Evolutionary conservation across 2,797 vertebrate species (phyloP), one percentile per base, ranked within the genome.

Genomic region (Sebastes vulpes): DNA sequence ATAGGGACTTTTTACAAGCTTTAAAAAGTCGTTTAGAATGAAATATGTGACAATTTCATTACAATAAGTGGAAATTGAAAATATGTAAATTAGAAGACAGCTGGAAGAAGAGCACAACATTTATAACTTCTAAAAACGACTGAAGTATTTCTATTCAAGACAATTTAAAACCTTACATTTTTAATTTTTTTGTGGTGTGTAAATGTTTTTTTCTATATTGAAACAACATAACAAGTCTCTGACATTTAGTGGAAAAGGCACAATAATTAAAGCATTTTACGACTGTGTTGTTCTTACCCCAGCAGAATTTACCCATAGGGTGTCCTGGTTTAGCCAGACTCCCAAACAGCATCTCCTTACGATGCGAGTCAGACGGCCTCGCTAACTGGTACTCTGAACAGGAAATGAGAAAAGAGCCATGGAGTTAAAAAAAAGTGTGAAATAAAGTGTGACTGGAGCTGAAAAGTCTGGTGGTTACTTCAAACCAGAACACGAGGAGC

Each of bases 301-400:
- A 99, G 93, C 96, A 98, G 94, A 99, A 99, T 79, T 99, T 99
- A 77, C 97, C 95, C 98, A 99, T 98, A 0, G 98, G 98, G 93
- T 99, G 98, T 71, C 97, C 97, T 14, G 96, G 92, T 86, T 94
- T 97, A 72, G 98, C 98, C 89, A 99, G 92, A 81, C 97, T 98
- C 78, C 98, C 98, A 91, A 99, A 98, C 2, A 99, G 94, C 97
- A 98, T 98, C 92, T 98, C 97, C 77, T 97, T 98, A 52, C 98
- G 97, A 77, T 98, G 98, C 2, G 97, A 96, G 93, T 99, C 98
- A 5, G 97, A 98, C 2, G 98, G 97, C 71, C 96, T 94, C 8
- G 97, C 97, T 58, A 98, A 87, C 87, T 99, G 97, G 89, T 97
- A 99, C 91, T 99, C 98, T 99, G 95, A 82, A 72, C 70, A 85